These are phyloP conservation scores for Periophthalmodon schlosseri DNA, from an alignment of 2,113 vertebrate genomes.

Conservation along the genomic window DNA sequence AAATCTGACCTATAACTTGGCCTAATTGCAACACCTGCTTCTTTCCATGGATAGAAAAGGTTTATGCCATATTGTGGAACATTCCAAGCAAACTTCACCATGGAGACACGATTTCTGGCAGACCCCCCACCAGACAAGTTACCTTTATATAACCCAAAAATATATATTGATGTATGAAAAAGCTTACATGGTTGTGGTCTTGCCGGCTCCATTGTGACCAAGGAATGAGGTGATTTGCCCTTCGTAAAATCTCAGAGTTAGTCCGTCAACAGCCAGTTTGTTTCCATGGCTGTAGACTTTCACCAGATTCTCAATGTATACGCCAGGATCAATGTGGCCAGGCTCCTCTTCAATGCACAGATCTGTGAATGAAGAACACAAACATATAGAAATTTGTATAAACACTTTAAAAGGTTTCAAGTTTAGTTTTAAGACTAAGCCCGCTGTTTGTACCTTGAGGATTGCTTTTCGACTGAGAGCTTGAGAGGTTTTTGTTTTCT, in stretches of 20 bases:
- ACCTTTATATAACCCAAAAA: not conserved
- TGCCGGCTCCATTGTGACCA: slow-evolving; percentile 97
- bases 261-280: slow-evolving; percentile 92
- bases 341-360: slow-evolving; percentile 95
- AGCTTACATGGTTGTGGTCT: slow-evolving; percentile 98
- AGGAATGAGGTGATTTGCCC: slow-evolving; percentile 98
- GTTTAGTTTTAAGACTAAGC: not conserved
- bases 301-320: slow-evolving; percentile 94
- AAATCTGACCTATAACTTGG: no score
- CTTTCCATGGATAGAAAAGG: no score
- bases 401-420: not conserved
- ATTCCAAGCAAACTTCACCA: no score
- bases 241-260: slow-evolving; percentile 93
- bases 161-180: not conserved
- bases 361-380: slow-evolving; percentile 62
- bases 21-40: no score
- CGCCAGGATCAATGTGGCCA: slow-evolving; percentile 87
- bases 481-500: slow-evolving; percentile 69
- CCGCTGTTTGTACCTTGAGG: slow-evolving; percentile 82
- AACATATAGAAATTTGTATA: not conserved
- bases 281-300: slow-evolving; percentile 96
- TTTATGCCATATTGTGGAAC: no score
- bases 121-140: no score
- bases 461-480: slow-evolving; percentile 73
- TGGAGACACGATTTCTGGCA: no score